phyloP scores from a whole-genome alignment of 2,113 vertebrate genomes.

The Ptilorrhoa leucosticta region DNA sequence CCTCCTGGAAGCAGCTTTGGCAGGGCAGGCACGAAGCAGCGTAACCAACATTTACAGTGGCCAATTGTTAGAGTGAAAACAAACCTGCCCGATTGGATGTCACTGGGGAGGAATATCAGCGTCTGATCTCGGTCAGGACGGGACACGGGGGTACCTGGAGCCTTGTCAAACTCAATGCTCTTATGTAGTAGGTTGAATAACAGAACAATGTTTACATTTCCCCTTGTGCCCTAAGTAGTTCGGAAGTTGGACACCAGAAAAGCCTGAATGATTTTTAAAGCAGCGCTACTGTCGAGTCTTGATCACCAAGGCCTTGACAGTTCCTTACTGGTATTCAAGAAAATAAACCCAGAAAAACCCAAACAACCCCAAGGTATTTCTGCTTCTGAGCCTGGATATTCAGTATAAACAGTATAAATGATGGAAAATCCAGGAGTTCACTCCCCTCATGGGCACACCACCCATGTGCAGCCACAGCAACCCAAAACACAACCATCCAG shows the following conservation, averaged over 20 bases:
- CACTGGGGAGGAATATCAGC: constrained; percentile 61
- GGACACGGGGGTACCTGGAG: constrained; percentile 61
- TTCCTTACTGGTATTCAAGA: not conserved
- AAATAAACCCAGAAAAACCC: not conserved
- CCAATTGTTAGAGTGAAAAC: constrained; percentile 72
- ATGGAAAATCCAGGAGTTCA: not conserved
- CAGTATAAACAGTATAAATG: not conserved
- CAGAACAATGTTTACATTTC: constrained; percentile 75
- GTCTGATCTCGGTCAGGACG: constrained; percentile 56
- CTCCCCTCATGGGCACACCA: not conserved
- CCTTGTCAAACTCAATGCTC: constrained; percentile 71
- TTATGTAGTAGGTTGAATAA: constrained; percentile 72
- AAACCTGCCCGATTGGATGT: constrained; percentile 70
- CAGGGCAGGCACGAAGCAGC: not conserved
- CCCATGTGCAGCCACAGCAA: not conserved
- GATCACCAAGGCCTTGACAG: constrained; percentile 1
- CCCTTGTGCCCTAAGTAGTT: constrained; percentile 42
- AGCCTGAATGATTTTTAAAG: constrained; percentile 42
- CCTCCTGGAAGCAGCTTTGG: not conserved
- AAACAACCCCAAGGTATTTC: not conserved
- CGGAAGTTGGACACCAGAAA: constrained; percentile 44
- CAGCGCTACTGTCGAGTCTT: not conserved
- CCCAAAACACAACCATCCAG: not conserved
- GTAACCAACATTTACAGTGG: constrained; percentile 57
- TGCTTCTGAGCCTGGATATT: not conserved